Evolutionary conservation across 2,113 vertebrate species (phyloP).

Genomic region (Psittacus erithacus): DNA sequence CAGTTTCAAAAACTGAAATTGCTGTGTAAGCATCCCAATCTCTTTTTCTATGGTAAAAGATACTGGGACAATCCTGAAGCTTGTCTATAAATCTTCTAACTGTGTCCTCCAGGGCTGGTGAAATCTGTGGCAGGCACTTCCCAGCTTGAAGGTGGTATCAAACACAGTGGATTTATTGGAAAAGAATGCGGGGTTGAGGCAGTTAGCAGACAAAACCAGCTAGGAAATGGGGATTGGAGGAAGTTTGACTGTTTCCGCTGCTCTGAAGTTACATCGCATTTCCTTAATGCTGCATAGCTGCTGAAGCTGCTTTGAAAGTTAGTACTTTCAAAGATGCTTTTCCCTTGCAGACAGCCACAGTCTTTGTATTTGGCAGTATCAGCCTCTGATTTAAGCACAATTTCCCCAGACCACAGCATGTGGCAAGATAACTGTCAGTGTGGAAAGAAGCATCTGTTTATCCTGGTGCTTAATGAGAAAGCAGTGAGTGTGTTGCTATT

Average conservation of each 20-base stretch:
- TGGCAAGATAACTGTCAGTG: neutral
- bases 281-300: neutral
- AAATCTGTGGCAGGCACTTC: neutral
- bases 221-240: neutral
- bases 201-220: neutral
- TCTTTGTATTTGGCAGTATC: neutral
- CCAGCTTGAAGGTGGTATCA: no score
- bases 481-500: neutral
- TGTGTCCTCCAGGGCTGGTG: neutral
- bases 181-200: neutral
- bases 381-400: neutral
- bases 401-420: neutral
- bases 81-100: no score
- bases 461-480: neutral
- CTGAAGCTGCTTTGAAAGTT: neutral
- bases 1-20: neutral
- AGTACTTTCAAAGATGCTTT: neutral
- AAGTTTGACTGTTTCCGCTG: neutral
- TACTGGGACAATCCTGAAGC: neutral
- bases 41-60: neutral
- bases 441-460: conserved; percentile 5
- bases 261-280: neutral
- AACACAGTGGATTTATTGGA: neutral
- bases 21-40: neutral
- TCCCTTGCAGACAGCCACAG: neutral